These are phyloP conservation scores for Calliopum simillimum DNA, from an alignment of 2,888 invertebrate species.

Conservation along the genomic window DNA sequence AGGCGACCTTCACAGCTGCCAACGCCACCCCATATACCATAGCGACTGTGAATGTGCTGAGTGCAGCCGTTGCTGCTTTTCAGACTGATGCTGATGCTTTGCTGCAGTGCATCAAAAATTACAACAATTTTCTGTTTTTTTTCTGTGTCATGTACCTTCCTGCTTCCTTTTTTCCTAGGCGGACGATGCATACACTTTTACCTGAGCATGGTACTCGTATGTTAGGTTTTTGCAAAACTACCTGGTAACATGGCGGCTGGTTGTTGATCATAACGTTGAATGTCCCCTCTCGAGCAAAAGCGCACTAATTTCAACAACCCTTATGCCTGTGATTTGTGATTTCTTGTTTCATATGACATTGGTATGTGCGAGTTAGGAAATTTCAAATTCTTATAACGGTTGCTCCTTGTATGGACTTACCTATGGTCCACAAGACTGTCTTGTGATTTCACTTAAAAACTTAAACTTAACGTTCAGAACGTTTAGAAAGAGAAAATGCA, in stretches of 20 bases:
- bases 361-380: neutral
- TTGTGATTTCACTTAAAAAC: neutral
- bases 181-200: conserved; percentile 54
- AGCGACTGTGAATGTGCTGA: conserved; percentile 31
- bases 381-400: conserved; percentile 4
- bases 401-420: neutral
- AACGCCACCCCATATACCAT: conserved; percentile 34
- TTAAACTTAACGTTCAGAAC: neutral
- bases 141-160: neutral
- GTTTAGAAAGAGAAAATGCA: conserved; percentile 13
- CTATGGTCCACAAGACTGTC: neutral
- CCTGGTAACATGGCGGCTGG: conserved; percentile 48
- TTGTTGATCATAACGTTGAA: neutral
- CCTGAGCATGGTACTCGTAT: conserved; percentile 53
- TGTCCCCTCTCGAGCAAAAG: neutral
- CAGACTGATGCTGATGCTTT: neutral
- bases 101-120: conserved; percentile 24
- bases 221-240: conserved; percentile 61
- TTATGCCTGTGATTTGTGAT: neutral
- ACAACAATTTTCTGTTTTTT: too few species aligned
- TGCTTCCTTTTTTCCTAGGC: conserved; percentile 15
- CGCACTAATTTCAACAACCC: neutral
- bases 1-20: conserved; percentile 28
- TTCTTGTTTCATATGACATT: conserved; percentile 25
- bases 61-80: conserved; percentile 21